Base-by-base conservation (phyloP, 2,888 invertebrate species). In the Chesias legatella region DNA sequence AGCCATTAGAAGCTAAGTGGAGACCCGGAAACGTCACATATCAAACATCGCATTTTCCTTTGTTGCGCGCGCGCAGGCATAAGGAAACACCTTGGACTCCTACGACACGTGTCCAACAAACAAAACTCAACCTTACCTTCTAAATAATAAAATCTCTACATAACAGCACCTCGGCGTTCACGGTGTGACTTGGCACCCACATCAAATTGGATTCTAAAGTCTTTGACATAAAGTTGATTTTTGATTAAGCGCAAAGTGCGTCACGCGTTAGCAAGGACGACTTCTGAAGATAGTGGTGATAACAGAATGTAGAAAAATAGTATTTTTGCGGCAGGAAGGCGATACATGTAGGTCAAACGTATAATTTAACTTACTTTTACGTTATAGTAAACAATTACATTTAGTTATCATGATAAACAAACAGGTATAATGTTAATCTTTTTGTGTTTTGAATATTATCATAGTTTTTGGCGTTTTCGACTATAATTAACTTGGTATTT, bases 61-160 rank as follows among this genome's bases (percentile, higher is more conserved):
- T 66, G 65, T 63, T 63, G 48, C 38, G 47, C 55, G 47, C 40
- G 45, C 45, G 33, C 44, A 48, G 58, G 57, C 60, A 58, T 58
- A 55, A 70, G 69, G 69, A 70, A 70, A 61, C 56, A 59, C 69
- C 69, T 70, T 70, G 58, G 50, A 38, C 43, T 48, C 39, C 39
- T 27, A 44, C 52, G 51, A 45, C 45, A 33, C 25, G 13, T 10
- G 3, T 26, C 9, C 10, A 4, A n/a, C 36, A 26, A 23, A 13
- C 36, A 23, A 35, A 9, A 10, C 20, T 23, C 23, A 9, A 45
- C 45, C 36, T 41, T 45, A 45, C 10, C 8, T 1, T 6, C 6
- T 10, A 9, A 13, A 3, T 0, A 9, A 9, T 36, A 33, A 33
- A 7, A 26, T 20, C 10, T n/a, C 1, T 9, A n/a, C 20, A 28